Conservation (phyloP, 2,113 vertebrate species). For the Sapajus apella region DNA sequence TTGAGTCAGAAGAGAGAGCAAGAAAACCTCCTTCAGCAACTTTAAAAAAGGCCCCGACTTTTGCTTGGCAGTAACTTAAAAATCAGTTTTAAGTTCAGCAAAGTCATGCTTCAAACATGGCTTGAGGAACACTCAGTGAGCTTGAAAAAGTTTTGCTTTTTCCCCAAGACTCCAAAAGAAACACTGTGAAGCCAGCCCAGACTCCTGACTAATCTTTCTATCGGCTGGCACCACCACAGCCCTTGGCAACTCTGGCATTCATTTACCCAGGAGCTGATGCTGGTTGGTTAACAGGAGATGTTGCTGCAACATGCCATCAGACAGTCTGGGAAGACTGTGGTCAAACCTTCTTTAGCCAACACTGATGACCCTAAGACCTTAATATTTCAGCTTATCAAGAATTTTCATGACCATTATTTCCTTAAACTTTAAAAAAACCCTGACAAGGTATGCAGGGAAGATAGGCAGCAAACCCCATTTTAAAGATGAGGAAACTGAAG, state of each 20-base stretch:
- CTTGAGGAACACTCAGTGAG: neutral
- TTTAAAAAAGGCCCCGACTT: slow-evolving; percentile 62
- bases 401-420: neutral
- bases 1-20: slow-evolving; percentile 60
- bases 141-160: slow-evolving; percentile 45
- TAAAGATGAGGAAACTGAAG: slow-evolving; percentile 6
- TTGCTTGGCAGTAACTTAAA: slow-evolving; percentile 62
- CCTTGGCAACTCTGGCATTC: neutral
- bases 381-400: neutral
- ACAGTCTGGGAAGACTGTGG: neutral
- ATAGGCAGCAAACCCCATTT: neutral
- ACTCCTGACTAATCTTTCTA: neutral
- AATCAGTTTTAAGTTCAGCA: slow-evolving; percentile 54
- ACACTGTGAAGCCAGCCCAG: neutral
- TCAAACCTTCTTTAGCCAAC: neutral
- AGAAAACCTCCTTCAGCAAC: slow-evolving; percentile 69
- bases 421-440: neutral
- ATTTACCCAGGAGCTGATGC: neutral
- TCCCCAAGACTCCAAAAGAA: slow-evolving; percentile 21
- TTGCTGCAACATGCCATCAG: neutral
- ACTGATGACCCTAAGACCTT: neutral
- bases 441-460: neutral
- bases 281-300: neutral
- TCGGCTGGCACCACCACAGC: neutral
- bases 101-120: slow-evolving; percentile 45